Conservation (phyloP, 2,113 vertebrate species). For the Taxidea taxus region DNA sequence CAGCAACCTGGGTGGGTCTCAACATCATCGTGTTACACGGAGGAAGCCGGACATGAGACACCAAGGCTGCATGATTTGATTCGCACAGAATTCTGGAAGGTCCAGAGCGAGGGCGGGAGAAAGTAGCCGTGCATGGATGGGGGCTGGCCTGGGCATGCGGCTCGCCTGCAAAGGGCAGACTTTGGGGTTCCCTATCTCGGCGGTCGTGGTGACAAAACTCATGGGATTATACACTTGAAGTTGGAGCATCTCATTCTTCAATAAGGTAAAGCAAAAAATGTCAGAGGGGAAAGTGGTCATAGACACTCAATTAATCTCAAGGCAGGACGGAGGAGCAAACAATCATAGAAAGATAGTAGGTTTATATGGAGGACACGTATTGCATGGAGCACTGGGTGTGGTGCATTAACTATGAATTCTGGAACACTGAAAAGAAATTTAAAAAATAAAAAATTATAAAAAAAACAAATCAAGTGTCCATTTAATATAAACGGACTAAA, state of each 20-base stretch:
- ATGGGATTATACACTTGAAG: rapidly evolving
- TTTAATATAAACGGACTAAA: background rate
- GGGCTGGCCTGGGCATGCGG: rapidly evolving
- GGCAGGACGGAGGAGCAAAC: background rate
- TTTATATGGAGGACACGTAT: no score
- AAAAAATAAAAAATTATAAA: no score
- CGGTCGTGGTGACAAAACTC: background rate
- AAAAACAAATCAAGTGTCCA: background rate
- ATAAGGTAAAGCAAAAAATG: background rate
- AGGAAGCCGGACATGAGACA: rapidly evolving
- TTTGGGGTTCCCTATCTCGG: rapidly evolving
- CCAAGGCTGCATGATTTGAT: rapidly evolving
- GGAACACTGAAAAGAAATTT: no score
- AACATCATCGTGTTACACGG: rapidly evolving
- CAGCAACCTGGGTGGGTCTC: rapidly evolving
- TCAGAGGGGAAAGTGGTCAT: background rate
- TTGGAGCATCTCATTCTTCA: background rate
- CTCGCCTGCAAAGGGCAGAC: rapidly evolving
- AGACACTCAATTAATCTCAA: background rate
- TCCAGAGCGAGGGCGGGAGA: rapidly evolving
- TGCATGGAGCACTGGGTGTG: no score
- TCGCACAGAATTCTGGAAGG: rapidly evolving
- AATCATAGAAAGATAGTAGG: rapidly evolving
- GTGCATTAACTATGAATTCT: no score
- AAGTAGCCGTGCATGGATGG: rapidly evolving